Conservation (phyloP, 2,113 vertebrate genomes). For the Anseranas semipalmata region DNA sequence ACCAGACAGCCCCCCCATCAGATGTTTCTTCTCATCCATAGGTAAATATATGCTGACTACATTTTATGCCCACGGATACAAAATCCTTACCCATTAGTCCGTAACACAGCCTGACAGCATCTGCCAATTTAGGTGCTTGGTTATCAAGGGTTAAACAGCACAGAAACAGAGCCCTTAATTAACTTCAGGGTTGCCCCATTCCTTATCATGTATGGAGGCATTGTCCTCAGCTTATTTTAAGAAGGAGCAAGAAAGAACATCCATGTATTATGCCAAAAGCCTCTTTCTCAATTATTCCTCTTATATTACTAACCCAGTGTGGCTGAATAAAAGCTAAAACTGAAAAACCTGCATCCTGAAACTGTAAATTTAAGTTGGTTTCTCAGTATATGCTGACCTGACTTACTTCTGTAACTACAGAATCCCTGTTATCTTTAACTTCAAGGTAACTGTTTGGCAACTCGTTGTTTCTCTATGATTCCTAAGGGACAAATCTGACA, state of each 20-base stretch:
- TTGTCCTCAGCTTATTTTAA: slow-evolving; percentile 45
- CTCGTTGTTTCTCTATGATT: not conserved
- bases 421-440: slow-evolving; percentile 25
- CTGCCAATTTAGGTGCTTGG: not conserved
- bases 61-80: not conserved
- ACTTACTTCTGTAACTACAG: slow-evolving; percentile 1
- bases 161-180: not conserved
- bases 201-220: slow-evolving; percentile 26
- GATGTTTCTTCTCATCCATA: not conserved
- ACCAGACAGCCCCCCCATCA: not conserved
- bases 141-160: slow-evolving; percentile 51
- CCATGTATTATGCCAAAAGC: slow-evolving; percentile 44
- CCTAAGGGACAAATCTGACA: slow-evolving; percentile 1
- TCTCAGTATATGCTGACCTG: slow-evolving; percentile 29
- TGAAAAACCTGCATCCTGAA: slow-evolving; percentile 19
- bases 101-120: not conserved
- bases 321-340: slow-evolving; percentile 32
- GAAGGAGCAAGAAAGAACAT: slow-evolving; percentile 40
- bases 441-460: slow-evolving; percentile 32
- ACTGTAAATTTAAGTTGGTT: slow-evolving; percentile 25
- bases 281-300: slow-evolving; percentile 52
- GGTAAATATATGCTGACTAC: accelerated
- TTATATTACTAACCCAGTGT: slow-evolving; percentile 33
- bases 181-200: slow-evolving; percentile 17
- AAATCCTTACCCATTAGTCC: not conserved